Base-by-base conservation (phyloP, 2,797 vertebrate genomes). In the Perodicticus potto region DNA sequence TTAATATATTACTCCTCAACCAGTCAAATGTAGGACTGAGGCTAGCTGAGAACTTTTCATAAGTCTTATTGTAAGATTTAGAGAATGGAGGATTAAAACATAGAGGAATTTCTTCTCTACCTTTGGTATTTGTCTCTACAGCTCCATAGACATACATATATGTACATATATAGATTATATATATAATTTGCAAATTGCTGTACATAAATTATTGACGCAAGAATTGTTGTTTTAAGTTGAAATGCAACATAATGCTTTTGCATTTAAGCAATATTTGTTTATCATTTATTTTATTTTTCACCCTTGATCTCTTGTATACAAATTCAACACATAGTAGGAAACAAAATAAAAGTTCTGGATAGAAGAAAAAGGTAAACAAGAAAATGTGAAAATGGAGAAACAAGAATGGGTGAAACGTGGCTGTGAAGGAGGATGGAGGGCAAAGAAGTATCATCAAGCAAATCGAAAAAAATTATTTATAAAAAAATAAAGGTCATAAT, bases 401-500 rank as follows among this genome's bases (percentile, higher is more conserved):
- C 23, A 76, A 59, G 45, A 86, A 16, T 8, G 16, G 20, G 0
- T 23, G 10, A 40, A 14, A 3, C 1, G 12, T 37, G 7, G 23
- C 2, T 0, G 2, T n/a, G 2, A 63, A 65, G n/a, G 7, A 32
- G 32, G 5, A 0, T 10, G 1, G 1, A 13, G 17, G 37, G 27
- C 55, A 3, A 12, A 43, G 67, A 74, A 72, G 55, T 57, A 32
- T 73, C 43, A 87, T 40, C 20, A 63, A 57, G 12, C 13, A 96
- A 85, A 81, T 17, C 19, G 20, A 34, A 16, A 67, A 78, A 10
- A 57, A 0, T 16, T 43, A 70, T 10, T 85, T n/a, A 45, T 40
- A 34, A 67, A 32, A 67, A 55, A 59, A 17, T 20, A 43, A 91
- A 45, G 11, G 40, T 73, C 45, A 55, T 61, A 55, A 78, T 61